These are phyloP conservation scores for Cossypha niveicapilla DNA, from an alignment of 2,797 vertebrate genomes.

Conservation along the genomic window DNA sequence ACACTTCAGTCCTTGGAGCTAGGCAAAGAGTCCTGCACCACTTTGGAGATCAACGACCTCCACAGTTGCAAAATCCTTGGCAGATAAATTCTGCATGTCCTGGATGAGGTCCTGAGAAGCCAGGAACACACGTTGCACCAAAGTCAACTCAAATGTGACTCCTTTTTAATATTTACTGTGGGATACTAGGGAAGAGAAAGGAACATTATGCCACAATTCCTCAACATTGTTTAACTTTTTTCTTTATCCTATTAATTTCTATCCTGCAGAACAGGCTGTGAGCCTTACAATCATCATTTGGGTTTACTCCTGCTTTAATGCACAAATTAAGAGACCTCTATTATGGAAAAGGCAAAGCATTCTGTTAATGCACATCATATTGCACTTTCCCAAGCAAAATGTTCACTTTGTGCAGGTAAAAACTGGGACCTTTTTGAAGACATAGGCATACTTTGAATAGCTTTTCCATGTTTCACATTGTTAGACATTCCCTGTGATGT, in stretches of 20 bases:
- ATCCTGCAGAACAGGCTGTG: not conserved
- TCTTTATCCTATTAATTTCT: not conserved
- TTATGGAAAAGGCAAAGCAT: not conserved
- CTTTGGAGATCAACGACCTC: not conserved
- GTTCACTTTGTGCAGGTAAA: not conserved
- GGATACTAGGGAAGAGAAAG: not conserved
- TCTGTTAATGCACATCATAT: not conserved
- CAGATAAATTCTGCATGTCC: not conserved
- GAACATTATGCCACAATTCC: not conserved
- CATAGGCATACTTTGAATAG: not conserved
- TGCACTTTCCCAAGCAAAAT: not conserved
- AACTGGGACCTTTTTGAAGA: not conserved
- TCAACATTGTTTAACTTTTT: not conserved
- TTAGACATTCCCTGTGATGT: not conserved
- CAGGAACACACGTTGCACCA: not conserved
- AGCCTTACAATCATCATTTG: not conserved
- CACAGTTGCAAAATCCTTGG: not conserved
- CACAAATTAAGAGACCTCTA: not conserved
- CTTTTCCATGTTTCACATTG: not conserved
- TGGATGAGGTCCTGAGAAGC: not conserved
- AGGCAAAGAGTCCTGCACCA: accelerated
- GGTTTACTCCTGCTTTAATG: not conserved
- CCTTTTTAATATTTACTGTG: not conserved
- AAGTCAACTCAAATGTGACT: not conserved
- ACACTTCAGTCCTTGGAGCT: not conserved